Percentiles rank a stretch among this genome's conserved stretches.
Evolutionary conservation across 2,113 vertebrate genomes (phyloP).

Genomic region (Pseudonaja textilis): DNA sequence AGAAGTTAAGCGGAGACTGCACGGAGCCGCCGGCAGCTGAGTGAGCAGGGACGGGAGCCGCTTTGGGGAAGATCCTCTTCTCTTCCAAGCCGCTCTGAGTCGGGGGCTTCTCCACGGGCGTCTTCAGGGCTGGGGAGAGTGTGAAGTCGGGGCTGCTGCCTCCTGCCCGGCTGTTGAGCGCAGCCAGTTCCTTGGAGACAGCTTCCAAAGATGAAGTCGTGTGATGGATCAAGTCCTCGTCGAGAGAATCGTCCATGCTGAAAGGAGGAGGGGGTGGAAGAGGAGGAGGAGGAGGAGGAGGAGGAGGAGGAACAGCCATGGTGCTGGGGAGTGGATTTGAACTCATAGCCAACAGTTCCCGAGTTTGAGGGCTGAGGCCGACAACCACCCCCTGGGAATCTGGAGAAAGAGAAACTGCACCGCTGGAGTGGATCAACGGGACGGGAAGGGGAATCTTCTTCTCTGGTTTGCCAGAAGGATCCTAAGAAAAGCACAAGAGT

Average conservation of each 20-base stretch:
- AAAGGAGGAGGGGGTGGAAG: conserved; percentile 31
- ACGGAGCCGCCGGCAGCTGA: conserved; percentile 59
- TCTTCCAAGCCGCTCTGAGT: conserved; percentile 65
- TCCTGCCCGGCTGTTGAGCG: conserved; percentile 64
- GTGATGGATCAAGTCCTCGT: conserved; percentile 67
- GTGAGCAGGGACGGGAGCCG: conserved; percentile 56
- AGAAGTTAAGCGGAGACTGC: conserved; percentile 76
- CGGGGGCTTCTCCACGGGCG: conserved; percentile 64
- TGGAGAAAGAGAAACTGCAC: conserved; percentile 59
- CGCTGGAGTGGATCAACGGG: conserved; percentile 54
- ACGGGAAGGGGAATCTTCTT: conserved; percentile 60
- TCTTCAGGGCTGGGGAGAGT: conserved; percentile 51
- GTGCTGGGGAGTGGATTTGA: conserved; percentile 44
- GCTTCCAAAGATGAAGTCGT: conserved; percentile 68
- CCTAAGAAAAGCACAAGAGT: conserved; percentile 58
- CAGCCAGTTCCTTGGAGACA: conserved; percentile 71
- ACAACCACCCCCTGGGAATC: conserved; percentile 64
- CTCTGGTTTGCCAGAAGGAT: conserved; percentile 67
- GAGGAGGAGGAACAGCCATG: conserved; percentile 7
- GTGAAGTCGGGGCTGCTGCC: conserved; percentile 65
- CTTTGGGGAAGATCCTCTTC: conserved; percentile 71
- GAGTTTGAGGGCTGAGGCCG: conserved; percentile 53
- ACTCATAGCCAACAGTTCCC: conserved; percentile 51
- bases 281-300: neutral
- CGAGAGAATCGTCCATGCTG: conserved; percentile 70